These are phyloP conservation scores for Columba livia DNA, from an alignment of 2,113 vertebrate genomes.

Conservation along the genomic window DNA sequence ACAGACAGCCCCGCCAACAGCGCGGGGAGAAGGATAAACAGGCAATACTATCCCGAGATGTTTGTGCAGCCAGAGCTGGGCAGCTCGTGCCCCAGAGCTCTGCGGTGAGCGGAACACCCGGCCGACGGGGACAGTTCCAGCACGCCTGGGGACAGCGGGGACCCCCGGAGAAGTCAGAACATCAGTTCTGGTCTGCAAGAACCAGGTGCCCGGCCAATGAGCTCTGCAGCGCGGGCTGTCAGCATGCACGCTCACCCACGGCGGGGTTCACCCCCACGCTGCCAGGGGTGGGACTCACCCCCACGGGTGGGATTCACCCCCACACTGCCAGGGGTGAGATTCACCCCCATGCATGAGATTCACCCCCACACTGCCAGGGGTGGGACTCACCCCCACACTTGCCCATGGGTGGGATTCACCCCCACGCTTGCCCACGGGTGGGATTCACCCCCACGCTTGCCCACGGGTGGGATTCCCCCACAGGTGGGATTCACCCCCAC, in stretches of 20 bases:
- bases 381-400: neutral
- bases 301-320: neutral
- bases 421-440: neutral
- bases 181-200: neutral
- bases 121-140: accelerated
- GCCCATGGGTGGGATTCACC: neutral
- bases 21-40: accelerated
- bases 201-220: neutral
- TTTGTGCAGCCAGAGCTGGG: neutral
- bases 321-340: too few relatives aligned
- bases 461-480: neutral
- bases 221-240: neutral
- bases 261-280: too few relatives aligned
- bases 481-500: too few relatives aligned
- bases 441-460: neutral
- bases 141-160: neutral
- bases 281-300: too few relatives aligned
- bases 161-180: neutral
- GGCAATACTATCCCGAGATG: neutral
- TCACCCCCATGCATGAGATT: neutral
- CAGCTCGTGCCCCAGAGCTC: neutral
- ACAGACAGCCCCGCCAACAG: neutral
- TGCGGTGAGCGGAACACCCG: accelerated
- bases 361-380: too few relatives aligned
- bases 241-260: accelerated